Conservation (phyloP, 2,888 invertebrate genomes). For the Oithona nana region DNA sequence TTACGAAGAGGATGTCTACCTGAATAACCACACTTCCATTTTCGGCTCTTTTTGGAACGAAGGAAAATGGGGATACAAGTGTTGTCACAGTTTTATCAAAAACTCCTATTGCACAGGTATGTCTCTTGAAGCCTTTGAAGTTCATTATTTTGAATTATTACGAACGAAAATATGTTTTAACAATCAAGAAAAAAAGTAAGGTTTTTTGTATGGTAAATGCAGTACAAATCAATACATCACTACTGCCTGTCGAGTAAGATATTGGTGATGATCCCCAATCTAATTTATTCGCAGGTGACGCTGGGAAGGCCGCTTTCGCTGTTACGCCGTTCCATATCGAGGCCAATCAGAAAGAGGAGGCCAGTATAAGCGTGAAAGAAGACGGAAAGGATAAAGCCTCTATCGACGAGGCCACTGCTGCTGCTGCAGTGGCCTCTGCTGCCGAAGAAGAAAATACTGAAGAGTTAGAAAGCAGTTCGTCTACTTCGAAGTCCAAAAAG, state of each 20-base stretch:
- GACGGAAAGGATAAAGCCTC: conserved; percentile 6
- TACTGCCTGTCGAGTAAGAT: too few relatives aligned
- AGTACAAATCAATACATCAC: too few relatives aligned
- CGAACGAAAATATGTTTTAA: too few relatives aligned
- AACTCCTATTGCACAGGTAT: conserved; percentile 62
- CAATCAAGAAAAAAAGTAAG: too few relatives aligned
- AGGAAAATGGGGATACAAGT: conserved; percentile 87
- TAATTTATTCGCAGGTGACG: too few relatives aligned
- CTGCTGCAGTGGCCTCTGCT: conserved; percentile 14
- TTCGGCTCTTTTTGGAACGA: conserved; percentile 92
- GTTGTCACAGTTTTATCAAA: conserved; percentile 73
- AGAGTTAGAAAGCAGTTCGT: conserved; percentile 5
- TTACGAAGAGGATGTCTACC: conserved; percentile 81
- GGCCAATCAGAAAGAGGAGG: too few relatives aligned
- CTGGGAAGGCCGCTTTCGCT: conserved; percentile 32
- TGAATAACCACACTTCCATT: conserved; percentile 79
- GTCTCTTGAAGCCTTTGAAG: too few relatives aligned
- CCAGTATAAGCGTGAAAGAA: conserved; percentile 18
- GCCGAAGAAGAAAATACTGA: conserved; percentile 19
- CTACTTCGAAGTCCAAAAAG: conserved; percentile 20
- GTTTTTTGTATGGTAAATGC: too few relatives aligned
- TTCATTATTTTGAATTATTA: too few relatives aligned
- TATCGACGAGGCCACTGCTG: background rate
- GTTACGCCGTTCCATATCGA: conserved; percentile 17
- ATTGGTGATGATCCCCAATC: too few relatives aligned